Evolutionary conservation across 2,797 vertebrate genomes (phyloP), one percentile per base, ranked within the genome.

Genomic region (Gambusia yucatana): DNA sequence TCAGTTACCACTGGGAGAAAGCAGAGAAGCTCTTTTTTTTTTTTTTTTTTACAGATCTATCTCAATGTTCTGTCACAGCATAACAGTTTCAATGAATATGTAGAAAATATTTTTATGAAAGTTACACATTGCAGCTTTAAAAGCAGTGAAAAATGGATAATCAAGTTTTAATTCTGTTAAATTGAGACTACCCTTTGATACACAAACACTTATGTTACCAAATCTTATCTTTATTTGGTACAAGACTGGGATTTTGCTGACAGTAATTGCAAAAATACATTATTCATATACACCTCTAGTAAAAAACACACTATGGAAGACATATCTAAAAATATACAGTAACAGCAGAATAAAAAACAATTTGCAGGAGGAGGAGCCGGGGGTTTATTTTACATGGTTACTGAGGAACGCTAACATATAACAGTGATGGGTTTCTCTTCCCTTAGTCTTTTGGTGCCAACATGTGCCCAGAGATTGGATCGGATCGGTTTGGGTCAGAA

Each of bases 281-380:
- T 94, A 95, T 93, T 93, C 92, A 95, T 94, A 94, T 94, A 95
- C 91, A 94, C 89, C 93, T 95, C 90, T 93, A 94, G 91, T 90
- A 91, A 85, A 94, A 89, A 93, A 91, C 82, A 91, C 81, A 90
- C 87, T 91, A 94, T 92, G 89, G 77, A 88, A 91, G 91, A 93
- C 89, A 87, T 84, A 86, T 93, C 91, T 91, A 95, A 94, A 93
- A 94, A 94, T 95, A 92, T 94, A 95, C 94, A 95, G 91, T 90
- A 93, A 92, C 92, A 92, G 91, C 91, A 94, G 87, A 94, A 87
- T 92, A 93, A 95, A 70, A 94, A 94, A 94, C 82, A 82, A 77
- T 92, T 92, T 93, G 86, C 84, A 84, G 61, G 91, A 75, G 79
- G 30, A 75, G 79, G 36, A 13, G 82, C 88, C 83, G 75, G 71